These are phyloP conservation scores for Aproaerema taeniolella DNA, from an alignment of 2,888 invertebrate species.

Conservation along the genomic window DNA sequence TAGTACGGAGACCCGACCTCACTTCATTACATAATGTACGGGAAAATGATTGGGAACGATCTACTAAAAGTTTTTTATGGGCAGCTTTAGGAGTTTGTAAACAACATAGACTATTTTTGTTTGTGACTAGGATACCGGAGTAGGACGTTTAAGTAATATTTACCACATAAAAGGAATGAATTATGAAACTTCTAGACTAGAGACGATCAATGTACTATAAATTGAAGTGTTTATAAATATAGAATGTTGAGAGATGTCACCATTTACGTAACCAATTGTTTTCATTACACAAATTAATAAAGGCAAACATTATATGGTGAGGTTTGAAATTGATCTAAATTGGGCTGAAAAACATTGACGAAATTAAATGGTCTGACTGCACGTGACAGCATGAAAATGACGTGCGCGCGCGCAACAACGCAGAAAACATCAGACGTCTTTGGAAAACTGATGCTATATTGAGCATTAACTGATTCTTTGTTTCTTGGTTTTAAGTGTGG, in stretches of 20 bases:
- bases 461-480: constrained; percentile 16
- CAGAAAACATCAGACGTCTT: constrained; percentile 10
- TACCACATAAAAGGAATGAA: too few species aligned
- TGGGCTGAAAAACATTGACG: constrained; percentile 27
- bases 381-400: constrained; percentile 26
- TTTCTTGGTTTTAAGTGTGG: too few species aligned
- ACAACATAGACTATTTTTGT: too few species aligned
- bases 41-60: too few species aligned
- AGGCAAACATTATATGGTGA: constrained; percentile 28
- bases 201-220: too few species aligned
- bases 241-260: neutral
- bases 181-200: too few species aligned
- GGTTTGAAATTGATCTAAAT: constrained; percentile 44
- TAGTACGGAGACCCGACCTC: constrained; percentile 37
- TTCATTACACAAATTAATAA: constrained; percentile 3
- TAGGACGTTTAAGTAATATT: too few species aligned
- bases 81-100: too few species aligned
- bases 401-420: constrained; percentile 5
- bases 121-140: too few species aligned
- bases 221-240: neutral
- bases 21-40: too few species aligned
- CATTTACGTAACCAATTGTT: constrained; percentile 3
- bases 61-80: too few species aligned
- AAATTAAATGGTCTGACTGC: constrained; percentile 31
- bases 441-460: constrained; percentile 9